These are phyloP conservation scores for Myotis brandtii DNA, from an alignment of 2,113 vertebrate species.

Conservation along the genomic window DNA sequence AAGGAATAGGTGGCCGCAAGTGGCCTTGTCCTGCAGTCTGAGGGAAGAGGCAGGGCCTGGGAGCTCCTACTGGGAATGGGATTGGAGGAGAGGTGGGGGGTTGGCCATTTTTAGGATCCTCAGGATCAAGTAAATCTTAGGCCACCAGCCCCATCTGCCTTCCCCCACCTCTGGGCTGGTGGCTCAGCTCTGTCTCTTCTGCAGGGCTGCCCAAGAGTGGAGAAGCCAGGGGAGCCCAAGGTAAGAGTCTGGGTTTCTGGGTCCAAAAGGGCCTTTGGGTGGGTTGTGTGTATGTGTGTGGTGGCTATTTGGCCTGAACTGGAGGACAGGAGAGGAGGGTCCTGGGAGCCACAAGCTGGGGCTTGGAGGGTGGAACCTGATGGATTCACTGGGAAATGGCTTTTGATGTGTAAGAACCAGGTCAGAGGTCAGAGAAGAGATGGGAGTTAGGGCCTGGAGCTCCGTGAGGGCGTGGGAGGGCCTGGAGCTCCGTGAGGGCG, in stretches of 20 bases:
- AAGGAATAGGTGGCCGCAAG: constrained; percentile 81
- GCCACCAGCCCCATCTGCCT: neutral
- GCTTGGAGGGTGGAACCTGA: neutral
- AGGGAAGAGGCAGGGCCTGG: neutral
- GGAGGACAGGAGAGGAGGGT: neutral
- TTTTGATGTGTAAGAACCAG: neutral
- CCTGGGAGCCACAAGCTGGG: neutral
- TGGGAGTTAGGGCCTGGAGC: neutral
- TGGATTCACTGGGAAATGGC: neutral
- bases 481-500: neutral
- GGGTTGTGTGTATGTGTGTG: neutral
- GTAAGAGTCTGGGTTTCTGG: constrained; percentile 83
- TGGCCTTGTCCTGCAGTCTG: neutral
- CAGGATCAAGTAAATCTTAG: constrained; percentile 10
- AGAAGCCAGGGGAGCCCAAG: constrained; percentile 91
- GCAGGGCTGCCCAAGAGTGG: constrained; percentile 94
- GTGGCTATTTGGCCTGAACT: neutral
- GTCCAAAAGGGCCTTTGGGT: neutral
- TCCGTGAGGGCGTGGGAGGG: neutral
- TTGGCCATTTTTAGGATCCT: neutral
- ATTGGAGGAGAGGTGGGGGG: neutral
- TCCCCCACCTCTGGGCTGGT: neutral
- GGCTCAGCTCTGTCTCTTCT: constrained; percentile 70
- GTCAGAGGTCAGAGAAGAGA: neutral
- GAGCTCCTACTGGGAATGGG: neutral